A percentile compares a stretch with the other conserved stretches of the same genome.
Conservation (phyloP, 2,888 invertebrate genomes). For the Lumbricus terrestris region DNA sequence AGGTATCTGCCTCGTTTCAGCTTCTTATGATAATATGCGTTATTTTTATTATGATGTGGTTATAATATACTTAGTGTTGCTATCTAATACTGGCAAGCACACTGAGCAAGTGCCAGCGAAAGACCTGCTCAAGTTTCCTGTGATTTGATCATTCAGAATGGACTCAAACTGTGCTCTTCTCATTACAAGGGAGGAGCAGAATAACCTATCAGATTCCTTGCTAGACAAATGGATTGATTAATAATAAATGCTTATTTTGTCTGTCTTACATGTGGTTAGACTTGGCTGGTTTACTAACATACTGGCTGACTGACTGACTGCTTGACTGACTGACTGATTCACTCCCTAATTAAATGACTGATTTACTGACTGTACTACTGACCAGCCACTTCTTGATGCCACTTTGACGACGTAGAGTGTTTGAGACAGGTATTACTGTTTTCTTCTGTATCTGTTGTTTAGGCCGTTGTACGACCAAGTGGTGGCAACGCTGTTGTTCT, state of each 20-base stretch:
- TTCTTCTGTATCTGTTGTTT: conserved; percentile 17
- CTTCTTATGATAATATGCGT: too few species aligned
- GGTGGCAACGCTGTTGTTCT: conserved; percentile 83
- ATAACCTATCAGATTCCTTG: too few species aligned
- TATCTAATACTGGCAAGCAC: too few species aligned
- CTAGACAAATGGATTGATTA: not conserved
- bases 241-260: not conserved
- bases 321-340: not conserved
- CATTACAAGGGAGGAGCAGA: too few species aligned
- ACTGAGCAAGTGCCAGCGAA: not conserved
- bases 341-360: not conserved
- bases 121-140: too few species aligned
- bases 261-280: not conserved
- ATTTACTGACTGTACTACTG: not conserved
- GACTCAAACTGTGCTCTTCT: too few species aligned
- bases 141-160: too few species aligned
- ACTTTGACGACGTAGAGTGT: not conserved
- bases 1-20: conserved; percentile 41
- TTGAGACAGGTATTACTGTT: not conserved
- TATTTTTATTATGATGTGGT: too few species aligned
- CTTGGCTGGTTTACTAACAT: not conserved
- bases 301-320: not conserved
- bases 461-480: conserved; percentile 83
- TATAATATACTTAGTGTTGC: too few species aligned
- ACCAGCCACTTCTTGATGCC: not conserved